phyloP scores from a whole-genome alignment of 2,797 vertebrate genomes.

The Novumbra hubbsi region DNA sequence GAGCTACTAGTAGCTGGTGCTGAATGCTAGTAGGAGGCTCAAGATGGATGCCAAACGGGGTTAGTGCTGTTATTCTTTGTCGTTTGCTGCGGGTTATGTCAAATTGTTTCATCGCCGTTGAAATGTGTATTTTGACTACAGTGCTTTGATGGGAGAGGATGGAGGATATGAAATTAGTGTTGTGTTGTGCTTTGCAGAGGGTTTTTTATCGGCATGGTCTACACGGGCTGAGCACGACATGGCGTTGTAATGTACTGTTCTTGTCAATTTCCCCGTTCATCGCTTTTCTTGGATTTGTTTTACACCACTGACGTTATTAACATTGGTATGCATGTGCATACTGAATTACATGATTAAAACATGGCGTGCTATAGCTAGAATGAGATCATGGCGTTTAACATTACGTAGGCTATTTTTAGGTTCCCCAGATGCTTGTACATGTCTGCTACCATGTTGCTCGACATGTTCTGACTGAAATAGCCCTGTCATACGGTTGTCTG shows the following conservation, averaged over 20 bases:
- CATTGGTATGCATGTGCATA: neutral
- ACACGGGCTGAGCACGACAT: neutral
- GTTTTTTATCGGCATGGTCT: conserved; percentile 2
- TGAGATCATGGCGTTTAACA: conserved; percentile 63
- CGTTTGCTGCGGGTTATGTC: conserved; percentile 8
- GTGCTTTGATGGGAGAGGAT: neutral
- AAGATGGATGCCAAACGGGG: conserved; percentile 89
- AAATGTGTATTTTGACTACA: neutral
- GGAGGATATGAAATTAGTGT: neutral
- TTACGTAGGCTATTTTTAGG: conserved; percentile 85
- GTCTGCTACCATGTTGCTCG: conserved; percentile 76
- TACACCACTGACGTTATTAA: neutral
- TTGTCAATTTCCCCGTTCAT: neutral
- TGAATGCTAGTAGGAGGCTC: conserved; percentile 66
- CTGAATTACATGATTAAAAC: conserved; percentile 19
- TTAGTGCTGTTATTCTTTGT: conserved; percentile 68
- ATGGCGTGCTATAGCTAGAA: conserved; percentile 36
- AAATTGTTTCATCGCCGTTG: neutral
- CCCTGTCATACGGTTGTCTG: conserved; percentile 3
- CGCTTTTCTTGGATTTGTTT: neutral
- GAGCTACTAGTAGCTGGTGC: conserved; percentile 46
- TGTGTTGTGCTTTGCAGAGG: neutral
- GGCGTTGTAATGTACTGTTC: neutral
- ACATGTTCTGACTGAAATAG: conserved; percentile 58
- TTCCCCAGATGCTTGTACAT: conserved; percentile 64